phyloP scores from a whole-genome alignment of 2,797 vertebrate species.

The Dicrostonyx torquatus region DNA sequence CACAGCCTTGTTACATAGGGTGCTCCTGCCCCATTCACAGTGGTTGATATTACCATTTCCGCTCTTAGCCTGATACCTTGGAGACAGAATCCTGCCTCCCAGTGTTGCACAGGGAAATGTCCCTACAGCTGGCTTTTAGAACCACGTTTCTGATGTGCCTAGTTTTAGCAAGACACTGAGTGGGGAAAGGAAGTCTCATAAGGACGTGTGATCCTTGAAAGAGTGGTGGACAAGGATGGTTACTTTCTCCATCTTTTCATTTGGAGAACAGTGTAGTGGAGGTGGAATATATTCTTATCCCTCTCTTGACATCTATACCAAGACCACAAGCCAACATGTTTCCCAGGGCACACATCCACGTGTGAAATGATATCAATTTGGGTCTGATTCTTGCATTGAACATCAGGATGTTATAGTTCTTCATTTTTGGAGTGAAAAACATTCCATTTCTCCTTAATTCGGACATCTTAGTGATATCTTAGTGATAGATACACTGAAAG shows the following conservation, averaged over 20 bases:
- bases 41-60: background rate
- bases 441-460: background rate
- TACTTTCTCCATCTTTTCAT: background rate
- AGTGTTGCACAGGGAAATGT: accelerated
- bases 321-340: background rate
- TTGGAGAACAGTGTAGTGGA: background rate
- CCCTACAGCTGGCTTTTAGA: background rate
- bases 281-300: background rate
- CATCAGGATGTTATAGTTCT: background rate
- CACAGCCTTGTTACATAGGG: background rate
- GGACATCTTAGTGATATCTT: background rate
- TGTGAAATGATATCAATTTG: background rate
- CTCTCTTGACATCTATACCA: background rate
- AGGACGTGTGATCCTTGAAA: background rate
- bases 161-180: accelerated
- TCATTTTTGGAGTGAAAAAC: background rate
- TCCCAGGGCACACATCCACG: background rate
- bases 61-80: background rate
- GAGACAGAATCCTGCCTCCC: no score
- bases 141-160: accelerated
- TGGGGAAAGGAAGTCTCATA: accelerated
- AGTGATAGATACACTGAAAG: accelerated
- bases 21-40: background rate
- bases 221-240: accelerated
- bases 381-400: background rate